Evolutionary conservation across 2,888 invertebrate genomes (phyloP).

Genomic region (Napeogenes inachia): DNA sequence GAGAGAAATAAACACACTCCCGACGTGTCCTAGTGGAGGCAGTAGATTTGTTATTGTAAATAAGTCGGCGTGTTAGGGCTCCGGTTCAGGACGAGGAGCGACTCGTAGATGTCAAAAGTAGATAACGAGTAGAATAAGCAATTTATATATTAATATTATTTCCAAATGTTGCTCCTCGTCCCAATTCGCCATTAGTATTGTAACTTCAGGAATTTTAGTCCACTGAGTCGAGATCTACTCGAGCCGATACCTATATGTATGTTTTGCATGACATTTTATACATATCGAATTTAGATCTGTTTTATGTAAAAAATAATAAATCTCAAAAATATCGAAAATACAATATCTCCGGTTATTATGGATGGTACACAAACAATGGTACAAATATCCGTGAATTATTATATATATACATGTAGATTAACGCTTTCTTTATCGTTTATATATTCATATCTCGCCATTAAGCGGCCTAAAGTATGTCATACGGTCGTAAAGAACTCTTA

Average conservation of each 20-base stretch:
- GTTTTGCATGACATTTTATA: slow-evolving; percentile 42
- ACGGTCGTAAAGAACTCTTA: slow-evolving; percentile 18
- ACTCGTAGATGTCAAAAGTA: too few relatives aligned
- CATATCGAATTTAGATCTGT: slow-evolving; percentile 45
- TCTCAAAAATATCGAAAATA: too few relatives aligned
- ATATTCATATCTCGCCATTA: not conserved
- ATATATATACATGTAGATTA: slow-evolving; percentile 37
- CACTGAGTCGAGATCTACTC: not conserved
- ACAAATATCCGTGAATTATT: slow-evolving; percentile 56
- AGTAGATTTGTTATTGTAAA: slow-evolving; percentile 35
- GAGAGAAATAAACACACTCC: slow-evolving; percentile 64
- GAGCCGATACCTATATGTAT: slow-evolving; percentile 12
- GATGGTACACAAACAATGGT: slow-evolving; percentile 46
- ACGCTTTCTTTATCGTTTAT: too few relatives aligned
- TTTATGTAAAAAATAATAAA: not conserved
- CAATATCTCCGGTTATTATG: not conserved
- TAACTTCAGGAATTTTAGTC: too few relatives aligned
- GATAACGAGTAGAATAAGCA: too few relatives aligned
- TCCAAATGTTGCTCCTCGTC: too few relatives aligned
- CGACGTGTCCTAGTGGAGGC: slow-evolving; percentile 49
- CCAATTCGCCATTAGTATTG: too few relatives aligned
- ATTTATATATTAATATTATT: too few relatives aligned
- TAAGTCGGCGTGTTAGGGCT: slow-evolving; percentile 16
- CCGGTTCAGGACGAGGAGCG: not conserved
- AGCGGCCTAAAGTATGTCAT: slow-evolving; percentile 25